A percentile compares a stretch with the other conserved stretches of the same genome.
Conservation (phyloP, 2,113 vertebrate genomes). For the Prolemur simus region DNA sequence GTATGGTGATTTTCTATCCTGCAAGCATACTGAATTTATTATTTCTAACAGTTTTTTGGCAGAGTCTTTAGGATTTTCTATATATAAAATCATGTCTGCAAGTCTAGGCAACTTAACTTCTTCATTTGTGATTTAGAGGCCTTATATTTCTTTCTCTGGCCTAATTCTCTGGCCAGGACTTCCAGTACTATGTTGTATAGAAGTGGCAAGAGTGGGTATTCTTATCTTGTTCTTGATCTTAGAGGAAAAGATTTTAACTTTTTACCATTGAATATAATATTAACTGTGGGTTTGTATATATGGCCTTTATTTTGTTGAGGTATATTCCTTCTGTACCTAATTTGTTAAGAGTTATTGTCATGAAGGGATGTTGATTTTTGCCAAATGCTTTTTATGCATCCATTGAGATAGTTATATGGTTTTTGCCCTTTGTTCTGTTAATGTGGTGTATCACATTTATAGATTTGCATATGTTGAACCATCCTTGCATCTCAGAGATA, state of each 20-base stretch:
- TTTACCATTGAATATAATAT: background rate
- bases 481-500: background rate
- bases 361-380: background rate
- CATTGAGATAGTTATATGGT: background rate
- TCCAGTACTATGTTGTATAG: background rate
- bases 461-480: background rate
- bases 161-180: background rate
- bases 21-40: background rate
- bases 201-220: background rate
- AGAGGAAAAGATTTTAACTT: background rate
- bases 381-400: background rate
- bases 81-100: background rate
- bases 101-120: background rate
- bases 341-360: background rate
- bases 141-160: background rate
- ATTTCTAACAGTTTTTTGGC: background rate
- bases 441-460: background rate
- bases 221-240: background rate
- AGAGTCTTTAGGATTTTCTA: background rate
- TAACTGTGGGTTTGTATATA: background rate
- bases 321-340: background rate
- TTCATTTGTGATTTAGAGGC: background rate
- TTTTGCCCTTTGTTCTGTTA: background rate
- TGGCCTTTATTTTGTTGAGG: background rate
- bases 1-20: background rate